Evolutionary conservation across 2,113 vertebrate genomes (phyloP).

Genomic region (Archilochus colubris): DNA sequence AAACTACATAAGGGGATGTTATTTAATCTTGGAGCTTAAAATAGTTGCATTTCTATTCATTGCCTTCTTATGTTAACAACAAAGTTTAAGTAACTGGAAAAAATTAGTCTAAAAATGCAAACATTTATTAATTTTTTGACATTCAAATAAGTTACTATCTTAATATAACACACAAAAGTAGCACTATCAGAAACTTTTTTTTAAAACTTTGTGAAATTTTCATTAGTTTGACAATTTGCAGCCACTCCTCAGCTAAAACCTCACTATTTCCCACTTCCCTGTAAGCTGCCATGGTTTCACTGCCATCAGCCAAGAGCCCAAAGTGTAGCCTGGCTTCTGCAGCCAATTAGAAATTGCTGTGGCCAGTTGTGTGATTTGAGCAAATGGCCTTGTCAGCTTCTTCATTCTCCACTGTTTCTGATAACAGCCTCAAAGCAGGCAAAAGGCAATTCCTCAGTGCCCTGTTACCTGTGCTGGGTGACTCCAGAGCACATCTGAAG

Average conservation of each 20-base stretch:
- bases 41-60: background rate
- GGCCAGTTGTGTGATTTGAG: background rate
- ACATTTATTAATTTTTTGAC: background rate
- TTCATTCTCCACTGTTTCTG: background rate
- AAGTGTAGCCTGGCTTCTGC: background rate
- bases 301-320: background rate
- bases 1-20: background rate
- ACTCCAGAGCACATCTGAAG: background rate
- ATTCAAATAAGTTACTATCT: background rate
- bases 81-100: background rate
- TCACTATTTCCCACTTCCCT: background rate
- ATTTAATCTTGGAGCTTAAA: background rate
- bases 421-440: background rate
- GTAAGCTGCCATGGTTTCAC: background rate
- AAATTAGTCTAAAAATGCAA: background rate
- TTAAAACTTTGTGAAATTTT: background rate
- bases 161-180: background rate
- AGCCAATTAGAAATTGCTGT: background rate
- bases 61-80: background rate
- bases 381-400: background rate
- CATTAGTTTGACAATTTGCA: background rate
- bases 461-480: fast-evolving
- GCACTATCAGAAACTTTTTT: background rate
- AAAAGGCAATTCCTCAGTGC: background rate
- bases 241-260: background rate